A percentile compares a stretch with the other conserved stretches of the same genome.
Conservation (phyloP, 1,140 invertebrate species). For the Metopolophium dirhodum region DNA sequence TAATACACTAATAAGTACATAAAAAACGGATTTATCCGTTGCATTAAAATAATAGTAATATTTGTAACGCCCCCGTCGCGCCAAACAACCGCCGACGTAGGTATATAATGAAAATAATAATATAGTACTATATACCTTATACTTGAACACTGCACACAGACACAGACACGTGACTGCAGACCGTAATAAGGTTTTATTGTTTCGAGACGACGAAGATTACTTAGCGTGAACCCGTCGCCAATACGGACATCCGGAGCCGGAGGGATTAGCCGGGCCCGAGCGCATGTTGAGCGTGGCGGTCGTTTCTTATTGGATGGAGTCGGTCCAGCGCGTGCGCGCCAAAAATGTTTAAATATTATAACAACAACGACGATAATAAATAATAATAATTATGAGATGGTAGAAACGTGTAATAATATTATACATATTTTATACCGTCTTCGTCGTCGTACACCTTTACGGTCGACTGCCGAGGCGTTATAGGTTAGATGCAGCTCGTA, state of each 20-base stretch:
- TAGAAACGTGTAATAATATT: background rate
- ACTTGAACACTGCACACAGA: background rate
- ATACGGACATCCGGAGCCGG: constrained; percentile 25
- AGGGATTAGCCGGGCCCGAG: background rate
- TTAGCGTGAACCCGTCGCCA: background rate
- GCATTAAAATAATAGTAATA: background rate
- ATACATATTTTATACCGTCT: background rate
- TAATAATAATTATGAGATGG: background rate
- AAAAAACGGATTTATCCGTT: constrained; percentile 13
- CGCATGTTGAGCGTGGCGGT: background rate
- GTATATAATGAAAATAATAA: constrained; percentile 4
- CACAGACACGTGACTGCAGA: background rate
- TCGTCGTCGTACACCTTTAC: background rate
- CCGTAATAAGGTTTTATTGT: constrained; percentile 31
- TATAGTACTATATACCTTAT: background rate
- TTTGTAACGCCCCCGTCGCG: background rate
- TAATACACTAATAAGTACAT: background rate
- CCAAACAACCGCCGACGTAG: background rate
- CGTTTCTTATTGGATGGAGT: background rate
- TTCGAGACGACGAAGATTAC: background rate
- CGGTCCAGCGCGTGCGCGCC: constrained; percentile 38
- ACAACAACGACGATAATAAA: background rate
- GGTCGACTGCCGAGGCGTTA: background rate
- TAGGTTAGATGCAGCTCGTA: background rate
- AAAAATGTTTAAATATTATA: background rate